phyloP scores from a whole-genome alignment of 2,113 vertebrate species.

The Zosterops pallidus region DNA sequence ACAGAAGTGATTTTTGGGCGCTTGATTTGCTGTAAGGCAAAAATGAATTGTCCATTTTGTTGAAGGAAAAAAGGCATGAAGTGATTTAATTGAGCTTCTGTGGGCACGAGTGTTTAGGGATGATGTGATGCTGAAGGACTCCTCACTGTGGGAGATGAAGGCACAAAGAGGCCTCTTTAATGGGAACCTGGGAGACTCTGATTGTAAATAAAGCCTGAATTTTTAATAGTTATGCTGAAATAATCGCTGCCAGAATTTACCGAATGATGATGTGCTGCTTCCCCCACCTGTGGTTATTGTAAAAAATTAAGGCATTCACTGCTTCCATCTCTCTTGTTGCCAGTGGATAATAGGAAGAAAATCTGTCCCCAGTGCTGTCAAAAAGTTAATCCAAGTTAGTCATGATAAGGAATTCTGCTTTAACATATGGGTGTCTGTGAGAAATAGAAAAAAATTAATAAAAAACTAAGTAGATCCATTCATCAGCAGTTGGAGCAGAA shows the following conservation, averaged over 20 bases:
- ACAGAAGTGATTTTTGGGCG: neutral
- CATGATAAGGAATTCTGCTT: neutral
- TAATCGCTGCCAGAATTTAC: neutral
- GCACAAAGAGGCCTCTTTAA: neutral
- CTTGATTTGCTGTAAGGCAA: neutral
- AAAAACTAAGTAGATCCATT: neutral
- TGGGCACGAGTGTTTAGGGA: neutral
- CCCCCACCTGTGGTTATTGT: neutral
- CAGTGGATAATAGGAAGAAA: neutral
- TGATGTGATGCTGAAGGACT: neutral
- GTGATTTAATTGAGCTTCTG: neutral
- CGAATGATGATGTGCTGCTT: neutral
- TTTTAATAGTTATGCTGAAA: neutral
- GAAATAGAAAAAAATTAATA: neutral
- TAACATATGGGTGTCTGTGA: rapidly evolving
- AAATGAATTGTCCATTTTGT: neutral
- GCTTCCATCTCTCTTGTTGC: neutral
- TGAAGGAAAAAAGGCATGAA: neutral
- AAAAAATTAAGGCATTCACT: neutral
- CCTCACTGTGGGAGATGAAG: neutral
- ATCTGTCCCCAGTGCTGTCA: neutral
- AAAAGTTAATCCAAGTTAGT: neutral
- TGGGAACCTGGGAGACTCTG: neutral
- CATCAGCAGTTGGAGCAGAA: neutral
- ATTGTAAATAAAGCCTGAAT: neutral